A percentile compares a stretch with the other conserved stretches of the same genome.
These are phyloP conservation scores for Anthopleura xanthogrammica DNA, from an alignment of 92 coral and sea anemone species.

Conservation along the genomic window DNA sequence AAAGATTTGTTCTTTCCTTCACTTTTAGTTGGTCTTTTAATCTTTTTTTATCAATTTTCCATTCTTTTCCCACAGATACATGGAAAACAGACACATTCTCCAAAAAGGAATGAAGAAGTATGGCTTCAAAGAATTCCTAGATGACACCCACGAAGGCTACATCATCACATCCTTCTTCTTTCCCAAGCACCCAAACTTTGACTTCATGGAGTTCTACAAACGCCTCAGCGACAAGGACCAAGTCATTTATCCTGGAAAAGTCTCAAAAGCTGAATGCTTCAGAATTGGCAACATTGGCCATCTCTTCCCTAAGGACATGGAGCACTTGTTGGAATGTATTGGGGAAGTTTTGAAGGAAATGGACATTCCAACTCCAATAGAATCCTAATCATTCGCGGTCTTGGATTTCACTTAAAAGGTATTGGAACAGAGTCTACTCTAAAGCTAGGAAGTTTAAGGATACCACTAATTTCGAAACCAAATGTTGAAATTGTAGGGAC, in stretches of 20 bases:
- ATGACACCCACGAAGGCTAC: slow-evolving; percentile 92
- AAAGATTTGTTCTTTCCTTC: background rate
- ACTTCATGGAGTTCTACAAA: slow-evolving; percentile 80
- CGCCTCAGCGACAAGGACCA: slow-evolving; percentile 81
- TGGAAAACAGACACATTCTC: slow-evolving; percentile 85
- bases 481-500: too few relatives aligned
- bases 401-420: background rate
- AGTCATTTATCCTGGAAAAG: slow-evolving; percentile 97
- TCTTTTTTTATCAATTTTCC: background rate
- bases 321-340: slow-evolving; percentile 73
- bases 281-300: slow-evolving; percentile 93
- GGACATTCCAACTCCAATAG: slow-evolving; percentile 72
- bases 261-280: slow-evolving; percentile 86
- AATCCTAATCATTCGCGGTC: background rate
- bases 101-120: slow-evolving; percentile 87
- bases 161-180: slow-evolving; percentile 88
- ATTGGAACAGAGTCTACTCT: background rate
- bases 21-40: background rate
- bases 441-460: too few relatives aligned
- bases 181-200: slow-evolving; percentile 87
- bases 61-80: slow-evolving; percentile 54
- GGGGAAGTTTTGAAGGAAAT: slow-evolving; percentile 75
- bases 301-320: slow-evolving; percentile 90
- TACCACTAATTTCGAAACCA: too few relatives aligned
- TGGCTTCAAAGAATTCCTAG: slow-evolving; percentile 89